Evolutionary conservation across 2,888 invertebrate species (phyloP).

Genomic region (Teleiodes luculella): DNA sequence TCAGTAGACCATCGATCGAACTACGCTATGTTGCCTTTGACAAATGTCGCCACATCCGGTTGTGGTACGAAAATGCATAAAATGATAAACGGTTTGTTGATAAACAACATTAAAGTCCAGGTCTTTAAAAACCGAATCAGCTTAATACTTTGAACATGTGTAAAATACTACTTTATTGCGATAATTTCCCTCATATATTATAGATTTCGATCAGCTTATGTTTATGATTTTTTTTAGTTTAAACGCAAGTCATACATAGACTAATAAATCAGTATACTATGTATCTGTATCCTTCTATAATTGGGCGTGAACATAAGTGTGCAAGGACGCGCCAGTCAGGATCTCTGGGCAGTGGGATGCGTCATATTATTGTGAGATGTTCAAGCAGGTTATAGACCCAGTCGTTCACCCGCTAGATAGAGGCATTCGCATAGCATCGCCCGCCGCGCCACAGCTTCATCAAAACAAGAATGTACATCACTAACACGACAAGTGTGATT

Average conservation of each 20-base stretch:
- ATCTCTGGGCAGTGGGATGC: conserved; percentile 31
- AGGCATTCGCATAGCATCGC: conserved; percentile 19
- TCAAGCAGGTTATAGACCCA: conserved; percentile 44
- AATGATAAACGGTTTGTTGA: background rate
- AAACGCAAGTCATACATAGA: no score
- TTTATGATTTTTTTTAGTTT: conserved; percentile 9
- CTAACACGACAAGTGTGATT: no score
- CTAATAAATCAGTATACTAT: no score
- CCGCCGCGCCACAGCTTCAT: no score
- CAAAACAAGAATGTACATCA: conserved; percentile 24
- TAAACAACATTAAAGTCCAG: no score
- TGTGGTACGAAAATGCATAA: background rate
- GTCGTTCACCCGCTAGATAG: conserved; percentile 42
- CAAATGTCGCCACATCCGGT: conserved; percentile 26
- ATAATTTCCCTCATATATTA: conserved; percentile 3
- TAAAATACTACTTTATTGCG: background rate
- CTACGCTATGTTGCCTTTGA: conserved; percentile 19
- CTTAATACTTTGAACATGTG: no score
- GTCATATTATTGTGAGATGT: conserved; percentile 35
- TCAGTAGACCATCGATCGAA: no score
- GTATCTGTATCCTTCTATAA: conserved; percentile 19
- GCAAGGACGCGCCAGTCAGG: conserved; percentile 39
- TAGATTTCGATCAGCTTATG: conserved; percentile 8
- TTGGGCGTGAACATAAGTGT: no score
- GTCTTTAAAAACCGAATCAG: no score